Evolutionary conservation across 1,140 invertebrate species (phyloP), one percentile per base, ranked within the genome.

Genomic region (Ptiloglossa arizonensis): DNA sequence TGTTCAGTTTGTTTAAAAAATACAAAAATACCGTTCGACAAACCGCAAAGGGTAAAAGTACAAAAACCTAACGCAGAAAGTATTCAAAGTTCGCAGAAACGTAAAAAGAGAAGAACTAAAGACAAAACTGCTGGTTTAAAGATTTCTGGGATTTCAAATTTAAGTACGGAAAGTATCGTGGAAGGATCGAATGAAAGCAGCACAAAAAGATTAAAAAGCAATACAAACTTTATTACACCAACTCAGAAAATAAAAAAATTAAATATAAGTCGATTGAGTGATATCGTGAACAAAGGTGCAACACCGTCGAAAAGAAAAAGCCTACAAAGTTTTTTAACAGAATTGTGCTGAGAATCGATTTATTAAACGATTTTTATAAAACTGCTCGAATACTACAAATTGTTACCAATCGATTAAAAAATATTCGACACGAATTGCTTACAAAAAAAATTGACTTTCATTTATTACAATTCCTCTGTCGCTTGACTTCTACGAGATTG

Each of bases 71-170:
- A 8, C 11, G 4, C 5, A 17, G 11, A 41, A 15, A 59, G 5
- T 46, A 27, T 29, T 11, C 69, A 81, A 56, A 73, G 1, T 48
- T 19, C 41, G 1, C 54, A 44, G 62, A 81, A 72, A 22, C 87
- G 70, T 19, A 92, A 89, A 63, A 91, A 89, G 75, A 92, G 86
- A 48, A 90, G 82, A 50, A 84, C 35, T 2, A 91, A 82, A 60
- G 89, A 92, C 44, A 92, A 88, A 81, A 89, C 87, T 48, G 88
- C 88, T 63, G 89, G 90, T 66, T 88, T 91, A 59, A 90, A 89
- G 74, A 78, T 91, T 77, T 80, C 87, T 46, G 56, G 32, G 41
- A 69, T 50, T 57, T 79, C 48, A 50, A 79, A 52, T 22, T 52
- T 17, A 46, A 79, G 32, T 38, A 79, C 71, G 44, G 63, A 79